Evolutionary conservation across 2,888 invertebrate species (phyloP).

Genomic region (Heliconius aoede): DNA sequence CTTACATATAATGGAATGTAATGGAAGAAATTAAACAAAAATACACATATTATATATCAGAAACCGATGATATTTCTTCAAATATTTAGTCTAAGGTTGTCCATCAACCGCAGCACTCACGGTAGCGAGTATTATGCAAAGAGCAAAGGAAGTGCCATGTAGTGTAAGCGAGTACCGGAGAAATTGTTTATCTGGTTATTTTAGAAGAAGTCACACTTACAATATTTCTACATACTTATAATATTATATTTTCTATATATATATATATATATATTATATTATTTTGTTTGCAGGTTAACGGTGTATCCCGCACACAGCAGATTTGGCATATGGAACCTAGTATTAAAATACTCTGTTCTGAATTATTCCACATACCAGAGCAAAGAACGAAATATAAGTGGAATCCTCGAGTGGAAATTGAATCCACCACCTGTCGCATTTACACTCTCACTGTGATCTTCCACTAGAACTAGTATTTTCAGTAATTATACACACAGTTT

Average conservation of each 20-base stretch:
- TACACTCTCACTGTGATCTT: too few relatives aligned
- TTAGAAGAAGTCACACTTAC: slow-evolving; percentile 22
- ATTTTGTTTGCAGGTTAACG: not conserved
- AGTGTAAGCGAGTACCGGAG: slow-evolving; percentile 35
- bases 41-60: not conserved
- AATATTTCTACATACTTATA: slow-evolving; percentile 26
- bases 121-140: slow-evolving; percentile 38
- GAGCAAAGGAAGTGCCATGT: slow-evolving; percentile 39
- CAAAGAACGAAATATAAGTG: too few relatives aligned
- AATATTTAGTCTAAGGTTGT: slow-evolving; percentile 14
- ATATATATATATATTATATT: not conserved
- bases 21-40: not conserved
- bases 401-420: too few relatives aligned
- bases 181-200: slow-evolving; percentile 36
- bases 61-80: slow-evolving; percentile 1
- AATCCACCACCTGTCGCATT: too few relatives aligned
- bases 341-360: not conserved
- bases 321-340: not conserved
- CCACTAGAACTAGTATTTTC: too few relatives aligned
- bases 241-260: too few relatives aligned
- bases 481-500: not conserved
- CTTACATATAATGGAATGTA: too few relatives aligned
- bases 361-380: too few relatives aligned
- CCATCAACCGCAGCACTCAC: slow-evolving; percentile 37
- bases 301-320: too few relatives aligned